These are phyloP conservation scores for Prietella phreatophila DNA, from an alignment of 2,113 vertebrate genomes.

Conservation along the genomic window DNA sequence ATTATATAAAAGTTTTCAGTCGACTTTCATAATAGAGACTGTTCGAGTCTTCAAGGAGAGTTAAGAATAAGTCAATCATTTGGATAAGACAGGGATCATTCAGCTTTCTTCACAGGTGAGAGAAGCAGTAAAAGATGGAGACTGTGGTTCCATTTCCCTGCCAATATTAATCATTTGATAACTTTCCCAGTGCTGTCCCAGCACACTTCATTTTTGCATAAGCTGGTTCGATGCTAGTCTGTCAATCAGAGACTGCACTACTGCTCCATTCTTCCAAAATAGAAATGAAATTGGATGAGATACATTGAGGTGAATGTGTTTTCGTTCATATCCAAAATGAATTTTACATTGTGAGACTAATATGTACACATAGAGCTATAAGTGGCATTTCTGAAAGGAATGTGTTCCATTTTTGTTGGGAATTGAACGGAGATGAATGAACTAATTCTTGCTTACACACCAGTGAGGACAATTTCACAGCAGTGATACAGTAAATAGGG, in stretches of 20 bases:
- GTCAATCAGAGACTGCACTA: not conserved
- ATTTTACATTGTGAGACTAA: not conserved
- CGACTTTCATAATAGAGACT: not conserved
- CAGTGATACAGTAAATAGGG: not conserved
- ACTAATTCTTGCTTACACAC: not conserved
- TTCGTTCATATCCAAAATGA: not conserved
- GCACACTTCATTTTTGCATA: not conserved
- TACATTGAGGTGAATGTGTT: not conserved
- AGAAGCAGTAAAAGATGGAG: not conserved
- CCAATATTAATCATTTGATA: not conserved
- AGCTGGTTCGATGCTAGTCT: not conserved
- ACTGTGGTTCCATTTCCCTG: not conserved
- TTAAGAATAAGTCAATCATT: not conserved
- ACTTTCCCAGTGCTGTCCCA: not conserved
- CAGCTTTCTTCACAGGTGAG: not conserved
- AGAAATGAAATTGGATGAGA: not conserved
- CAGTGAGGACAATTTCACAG: not conserved
- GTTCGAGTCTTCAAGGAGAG: not conserved
- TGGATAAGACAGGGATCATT: not conserved
- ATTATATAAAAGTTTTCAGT: not conserved
- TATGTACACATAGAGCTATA: not conserved
- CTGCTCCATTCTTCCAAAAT: not conserved
- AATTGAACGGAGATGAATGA: not conserved
- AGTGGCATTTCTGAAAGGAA: not conserved
- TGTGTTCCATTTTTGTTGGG: not conserved